phyloP scores from a whole-genome alignment of 2,888 invertebrate species.

The Spatulosminthurus flaviceps region DNA sequence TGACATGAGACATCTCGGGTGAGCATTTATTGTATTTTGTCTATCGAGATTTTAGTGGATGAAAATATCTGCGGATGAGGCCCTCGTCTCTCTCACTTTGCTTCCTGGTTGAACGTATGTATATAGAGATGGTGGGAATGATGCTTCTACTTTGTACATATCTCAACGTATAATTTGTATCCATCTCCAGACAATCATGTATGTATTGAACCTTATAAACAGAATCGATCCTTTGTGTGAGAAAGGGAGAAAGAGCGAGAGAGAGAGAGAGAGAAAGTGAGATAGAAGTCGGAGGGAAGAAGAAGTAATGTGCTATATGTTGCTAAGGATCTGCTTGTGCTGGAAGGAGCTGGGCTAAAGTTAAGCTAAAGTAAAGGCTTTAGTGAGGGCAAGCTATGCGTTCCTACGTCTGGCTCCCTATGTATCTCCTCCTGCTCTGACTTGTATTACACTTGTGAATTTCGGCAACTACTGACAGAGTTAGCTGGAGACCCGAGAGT shows the following conservation, averaged over 20 bases:
- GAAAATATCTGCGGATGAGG: neutral
- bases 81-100: neutral
- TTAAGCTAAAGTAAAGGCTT: neutral
- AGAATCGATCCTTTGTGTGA: conserved; percentile 36
- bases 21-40: too few species aligned
- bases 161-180: neutral
- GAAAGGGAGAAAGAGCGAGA: neutral
- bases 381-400: neutral
- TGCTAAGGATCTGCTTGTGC: too few species aligned
- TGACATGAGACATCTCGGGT: too few species aligned
- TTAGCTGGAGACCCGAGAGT: neutral
- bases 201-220: conserved; percentile 33
- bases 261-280: neutral
- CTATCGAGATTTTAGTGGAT: neutral
- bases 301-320: too few species aligned
- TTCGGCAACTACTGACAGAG: too few species aligned
- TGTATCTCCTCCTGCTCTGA: too few species aligned
- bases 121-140: neutral
- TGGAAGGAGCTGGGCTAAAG: neutral
- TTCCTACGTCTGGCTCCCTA: neutral
- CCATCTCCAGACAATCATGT: neutral
- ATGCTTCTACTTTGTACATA: neutral
- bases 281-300: too few species aligned
- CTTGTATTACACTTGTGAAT: too few species aligned
- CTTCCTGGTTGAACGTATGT: neutral